Evolutionary conservation across 2,113 vertebrate species (phyloP).

Genomic region (Donacobius atricapilla): DNA sequence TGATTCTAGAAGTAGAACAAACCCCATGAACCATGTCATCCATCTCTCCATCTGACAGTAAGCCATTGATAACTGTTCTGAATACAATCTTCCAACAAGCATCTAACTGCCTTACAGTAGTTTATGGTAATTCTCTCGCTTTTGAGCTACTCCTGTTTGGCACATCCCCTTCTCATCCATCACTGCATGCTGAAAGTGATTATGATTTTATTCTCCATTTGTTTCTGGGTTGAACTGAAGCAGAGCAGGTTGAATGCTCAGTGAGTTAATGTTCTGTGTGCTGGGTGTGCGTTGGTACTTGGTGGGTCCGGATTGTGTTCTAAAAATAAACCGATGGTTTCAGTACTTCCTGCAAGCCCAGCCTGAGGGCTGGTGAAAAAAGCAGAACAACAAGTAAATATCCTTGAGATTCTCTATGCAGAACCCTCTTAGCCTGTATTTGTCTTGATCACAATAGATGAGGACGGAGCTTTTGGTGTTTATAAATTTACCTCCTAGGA

Average conservation of each 20-base stretch:
- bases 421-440: not conserved
- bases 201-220: slow-evolving; percentile 18
- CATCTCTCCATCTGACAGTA: slow-evolving; percentile 2
- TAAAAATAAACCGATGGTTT: not conserved
- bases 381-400: not conserved
- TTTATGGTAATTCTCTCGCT: not conserved
- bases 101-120: not conserved
- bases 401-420: not conserved
- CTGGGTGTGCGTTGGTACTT: not conserved
- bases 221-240: not conserved
- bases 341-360: not conserved
- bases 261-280: not conserved
- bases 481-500: not conserved
- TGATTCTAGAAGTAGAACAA: slow-evolving; percentile 8
- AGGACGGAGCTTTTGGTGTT: not conserved
- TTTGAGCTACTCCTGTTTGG: not conserved
- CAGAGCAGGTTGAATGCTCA: not conserved
- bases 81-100: slow-evolving; percentile 8
- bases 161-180: not conserved
- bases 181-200: not conserved
- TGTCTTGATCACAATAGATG: not conserved
- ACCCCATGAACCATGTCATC: not conserved
- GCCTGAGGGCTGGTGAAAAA: not conserved
- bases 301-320: not conserved
- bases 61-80: slow-evolving; percentile 13